These are phyloP conservation scores for Ophioninae sp. DNA, from an alignment of 2,888 invertebrate genomes.

Conservation along the genomic window DNA sequence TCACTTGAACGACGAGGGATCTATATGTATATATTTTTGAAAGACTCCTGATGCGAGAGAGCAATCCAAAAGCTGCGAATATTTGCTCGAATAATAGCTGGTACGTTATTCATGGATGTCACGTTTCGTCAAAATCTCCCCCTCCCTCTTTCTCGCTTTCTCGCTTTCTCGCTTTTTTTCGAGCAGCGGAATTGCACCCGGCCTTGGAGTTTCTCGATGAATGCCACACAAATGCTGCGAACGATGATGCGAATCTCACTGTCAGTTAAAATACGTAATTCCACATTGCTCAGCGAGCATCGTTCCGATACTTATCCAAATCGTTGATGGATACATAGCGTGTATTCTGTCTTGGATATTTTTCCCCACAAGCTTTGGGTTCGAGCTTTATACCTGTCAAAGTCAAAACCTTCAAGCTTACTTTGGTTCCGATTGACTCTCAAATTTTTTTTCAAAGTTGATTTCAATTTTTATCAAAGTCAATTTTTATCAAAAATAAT, in stretches of 20 bases:
- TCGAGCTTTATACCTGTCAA: background rate
- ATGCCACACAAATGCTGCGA: constrained; percentile 14
- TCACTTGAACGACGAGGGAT: background rate
- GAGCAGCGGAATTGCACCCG: background rate
- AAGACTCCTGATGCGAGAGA: constrained; percentile 45
- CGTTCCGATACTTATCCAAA: background rate
- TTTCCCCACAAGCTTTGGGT: constrained; percentile 9
- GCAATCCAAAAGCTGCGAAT: constrained; percentile 28
- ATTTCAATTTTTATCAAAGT: no score
- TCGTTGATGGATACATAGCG: constrained; percentile 13
- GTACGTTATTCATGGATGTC: constrained; percentile 56
- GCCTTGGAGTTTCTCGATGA: constrained; percentile 23
- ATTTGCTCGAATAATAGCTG: constrained; percentile 31
- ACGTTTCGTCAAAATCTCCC: constrained; percentile 26
- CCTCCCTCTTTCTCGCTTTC: background rate
- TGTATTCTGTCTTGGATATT: constrained; percentile 10
- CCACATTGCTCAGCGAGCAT: constrained; percentile 1
- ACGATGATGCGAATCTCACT: background rate
- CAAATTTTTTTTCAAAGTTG: no score
- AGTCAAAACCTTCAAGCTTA: no score
- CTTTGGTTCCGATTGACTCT: no score
- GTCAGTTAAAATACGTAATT: constrained; percentile 20
- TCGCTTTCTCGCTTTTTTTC: no score
- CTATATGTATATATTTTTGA: background rate
- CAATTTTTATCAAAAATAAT: no score